Evolutionary conservation across 2,888 invertebrate genomes (phyloP).

Genomic region (Helicoverpa assulta): DNA sequence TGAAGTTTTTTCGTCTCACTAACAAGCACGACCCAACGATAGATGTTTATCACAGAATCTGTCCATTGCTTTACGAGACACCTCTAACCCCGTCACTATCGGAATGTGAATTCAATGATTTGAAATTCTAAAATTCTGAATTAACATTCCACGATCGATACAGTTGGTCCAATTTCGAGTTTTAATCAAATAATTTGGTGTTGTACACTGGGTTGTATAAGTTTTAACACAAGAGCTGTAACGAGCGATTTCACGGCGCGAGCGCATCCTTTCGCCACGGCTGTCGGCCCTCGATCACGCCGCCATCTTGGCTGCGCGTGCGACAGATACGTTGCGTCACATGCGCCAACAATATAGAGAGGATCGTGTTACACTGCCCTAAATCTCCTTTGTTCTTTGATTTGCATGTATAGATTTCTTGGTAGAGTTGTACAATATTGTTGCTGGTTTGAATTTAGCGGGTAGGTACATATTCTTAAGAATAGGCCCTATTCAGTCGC

Average conservation of each 20-base stretch:
- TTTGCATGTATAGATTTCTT: slow-evolving; percentile 73
- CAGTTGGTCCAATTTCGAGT: slow-evolving; percentile 43
- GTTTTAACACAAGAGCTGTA: slow-evolving; percentile 74
- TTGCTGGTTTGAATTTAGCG: slow-evolving; percentile 21
- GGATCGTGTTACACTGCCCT: slow-evolving; percentile 88
- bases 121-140: slow-evolving; percentile 62
- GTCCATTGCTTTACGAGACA: slow-evolving; percentile 59
- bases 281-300: slow-evolving; percentile 82
- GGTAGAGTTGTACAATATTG: slow-evolving; percentile 47
- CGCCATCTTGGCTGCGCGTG: slow-evolving; percentile 78
- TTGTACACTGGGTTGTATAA: slow-evolving; percentile 36
- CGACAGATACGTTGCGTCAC: slow-evolving; percentile 86
- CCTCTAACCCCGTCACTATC: slow-evolving; percentile 58
- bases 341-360: slow-evolving; percentile 76
- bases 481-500: background rate
- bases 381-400: slow-evolving; percentile 83
- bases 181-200: slow-evolving; percentile 59
- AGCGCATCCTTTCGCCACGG: slow-evolving; percentile 88
- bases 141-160: slow-evolving; percentile 55
- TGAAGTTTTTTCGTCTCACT: slow-evolving; percentile 48
- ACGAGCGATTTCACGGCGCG: slow-evolving; percentile 85
- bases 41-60: slow-evolving; percentile 59
- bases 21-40: slow-evolving; percentile 58
- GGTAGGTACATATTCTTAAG: background rate
- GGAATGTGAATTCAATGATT: slow-evolving; percentile 61